A percentile compares a stretch with the other conserved stretches of the same genome.
These are phyloP conservation scores for Spongilla lacustris DNA, from an alignment of 37 sponge, comb jelly and placozoan genomes.

Conservation along the genomic window DNA sequence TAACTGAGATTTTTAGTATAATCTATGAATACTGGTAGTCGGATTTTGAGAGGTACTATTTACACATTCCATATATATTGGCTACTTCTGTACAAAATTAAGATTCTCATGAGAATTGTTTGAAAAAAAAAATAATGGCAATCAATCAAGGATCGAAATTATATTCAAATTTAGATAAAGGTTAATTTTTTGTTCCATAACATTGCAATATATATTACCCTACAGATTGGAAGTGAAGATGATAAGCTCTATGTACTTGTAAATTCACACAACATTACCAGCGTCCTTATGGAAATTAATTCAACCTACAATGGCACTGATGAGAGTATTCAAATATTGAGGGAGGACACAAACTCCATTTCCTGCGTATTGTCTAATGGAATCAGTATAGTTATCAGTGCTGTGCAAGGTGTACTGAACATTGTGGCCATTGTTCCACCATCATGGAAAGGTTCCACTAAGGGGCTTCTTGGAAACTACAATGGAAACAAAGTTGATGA, in stretches of 20 bases:
- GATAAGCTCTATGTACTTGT: slow-evolving; percentile 6
- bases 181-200: neutral
- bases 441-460: slow-evolving; percentile 26
- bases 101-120: no score
- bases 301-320: slow-evolving; percentile 3
- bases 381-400: slow-evolving; percentile 1
- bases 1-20: no score
- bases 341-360: neutral
- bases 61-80: no score
- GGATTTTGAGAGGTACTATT: no score
- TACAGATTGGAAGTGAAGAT: neutral
- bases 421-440: slow-evolving; percentile 31
- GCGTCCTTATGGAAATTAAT: slow-evolving; percentile 26
- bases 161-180: no score
- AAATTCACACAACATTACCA: slow-evolving; percentile 36
- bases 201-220: neutral
- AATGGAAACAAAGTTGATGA: slow-evolving; percentile 72
- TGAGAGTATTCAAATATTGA: neutral
- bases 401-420: slow-evolving; percentile 14
- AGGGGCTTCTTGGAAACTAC: slow-evolving; percentile 77
- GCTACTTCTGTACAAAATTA: no score
- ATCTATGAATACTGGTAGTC: no score
- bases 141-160: no score
- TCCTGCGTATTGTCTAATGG: slow-evolving; percentile 40
- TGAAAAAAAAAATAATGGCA: no score